Base-by-base conservation (phyloP, 1,140 invertebrate genomes). In the Megathymus violae region DNA sequence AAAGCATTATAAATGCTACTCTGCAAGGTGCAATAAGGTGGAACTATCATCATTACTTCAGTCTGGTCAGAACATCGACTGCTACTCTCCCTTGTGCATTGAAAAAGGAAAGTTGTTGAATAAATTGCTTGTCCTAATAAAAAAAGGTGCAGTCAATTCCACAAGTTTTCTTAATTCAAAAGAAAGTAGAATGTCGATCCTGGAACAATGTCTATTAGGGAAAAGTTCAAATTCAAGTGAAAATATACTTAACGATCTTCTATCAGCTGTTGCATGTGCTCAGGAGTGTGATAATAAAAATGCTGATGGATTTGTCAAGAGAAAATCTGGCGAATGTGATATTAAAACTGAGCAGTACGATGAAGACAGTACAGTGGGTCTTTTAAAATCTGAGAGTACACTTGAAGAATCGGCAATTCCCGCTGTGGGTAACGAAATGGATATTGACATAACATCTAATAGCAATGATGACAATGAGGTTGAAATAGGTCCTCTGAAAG, bases 11-110 rank as follows among this genome's bases (percentile, higher is more conserved):
- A 92, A 92, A 62, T 96, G 96, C 80, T 96, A 96, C 70, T 94
- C 94, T 0, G 90, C 88, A 70, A 92, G 93, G 40, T 96, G 96
- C 72, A 95, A 95, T 67, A 93, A 93, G 60, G 92, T 92, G 40
- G 89, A 92, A 14, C 80, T 91, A 50, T 62, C 76, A 61, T 51
- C 67, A 50, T 69, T 76, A 47, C 51, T 76, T 31, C 71, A 76
- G 13, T 68, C 72, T 11, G 92, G 83, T 62, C 71, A 93, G 3
- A 93, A 92, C 44, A 84, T 92, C 1, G 94, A 93, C 40, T 97
- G 96, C 72, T 97, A 96, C 78, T 97, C 96, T 3, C 96, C 95
- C 6, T 86, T 95, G 14, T 97, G 96, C 83, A 86, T 96, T 17
- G 94, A 95, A 78, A 95, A 95, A 76, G 92, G 92, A 6, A 92